These are phyloP conservation scores for Hofmannophila pseudospretella DNA, from an alignment of 2,888 invertebrate species.

Conservation along the genomic window DNA sequence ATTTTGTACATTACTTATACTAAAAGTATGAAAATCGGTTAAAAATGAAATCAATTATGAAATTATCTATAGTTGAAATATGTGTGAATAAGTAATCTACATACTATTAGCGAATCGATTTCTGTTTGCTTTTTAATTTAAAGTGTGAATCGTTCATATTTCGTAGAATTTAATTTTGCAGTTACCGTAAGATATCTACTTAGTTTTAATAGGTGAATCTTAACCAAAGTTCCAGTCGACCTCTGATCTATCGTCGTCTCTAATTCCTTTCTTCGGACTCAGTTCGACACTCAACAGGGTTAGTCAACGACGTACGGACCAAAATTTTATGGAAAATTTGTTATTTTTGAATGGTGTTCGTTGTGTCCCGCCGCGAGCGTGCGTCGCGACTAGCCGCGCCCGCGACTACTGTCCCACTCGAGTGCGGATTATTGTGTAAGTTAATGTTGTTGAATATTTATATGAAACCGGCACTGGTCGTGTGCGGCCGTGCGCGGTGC, in stretches of 20 bases:
- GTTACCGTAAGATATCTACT: slow-evolving; percentile 71
- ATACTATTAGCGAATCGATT: slow-evolving; percentile 4
- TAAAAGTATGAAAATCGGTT: no score
- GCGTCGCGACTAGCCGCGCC: slow-evolving; percentile 24
- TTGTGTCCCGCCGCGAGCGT: slow-evolving; percentile 46
- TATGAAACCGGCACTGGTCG: slow-evolving; percentile 15
- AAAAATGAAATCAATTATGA: no score
- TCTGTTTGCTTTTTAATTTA: slow-evolving; percentile 4
- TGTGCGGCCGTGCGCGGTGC: slow-evolving; percentile 9
- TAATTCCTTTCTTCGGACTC: slow-evolving; percentile 44
- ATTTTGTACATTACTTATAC: background rate
- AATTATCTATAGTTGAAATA: no score
- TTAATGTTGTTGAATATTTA: slow-evolving; percentile 46
- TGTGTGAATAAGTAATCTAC: no score
- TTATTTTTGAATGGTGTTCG: slow-evolving; percentile 42
- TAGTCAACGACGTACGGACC: slow-evolving; percentile 62
- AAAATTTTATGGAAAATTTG: slow-evolving; percentile 39
- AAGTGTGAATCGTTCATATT: slow-evolving; percentile 29
- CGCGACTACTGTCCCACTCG: slow-evolving; percentile 26
- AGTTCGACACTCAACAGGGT: slow-evolving; percentile 54
- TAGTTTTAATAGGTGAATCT: slow-evolving; percentile 67
- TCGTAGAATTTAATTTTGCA: slow-evolving; percentile 56
- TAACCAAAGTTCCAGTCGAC: slow-evolving; percentile 68
- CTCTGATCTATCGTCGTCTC: slow-evolving; percentile 50
- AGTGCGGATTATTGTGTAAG: slow-evolving; percentile 23